Evolutionary conservation across 1,140 invertebrate genomes (phyloP).

Genomic region (fruit fly (Drosophila melanogaster)): DNA sequence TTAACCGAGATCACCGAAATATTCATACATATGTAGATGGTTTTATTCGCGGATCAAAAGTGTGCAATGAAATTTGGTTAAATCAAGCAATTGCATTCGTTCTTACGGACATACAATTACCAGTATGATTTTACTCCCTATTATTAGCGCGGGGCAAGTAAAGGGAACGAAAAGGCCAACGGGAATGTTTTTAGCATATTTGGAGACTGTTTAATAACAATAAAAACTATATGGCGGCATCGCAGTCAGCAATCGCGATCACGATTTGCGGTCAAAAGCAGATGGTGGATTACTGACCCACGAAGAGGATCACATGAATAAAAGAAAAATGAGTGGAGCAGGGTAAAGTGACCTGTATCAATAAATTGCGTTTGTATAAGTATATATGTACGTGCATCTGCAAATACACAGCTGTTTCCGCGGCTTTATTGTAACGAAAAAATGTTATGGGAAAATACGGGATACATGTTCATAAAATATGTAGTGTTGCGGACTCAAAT

Average conservation of each 20-base stretch:
- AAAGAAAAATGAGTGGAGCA: slow-evolving; percentile 33
- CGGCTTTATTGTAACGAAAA: not conserved
- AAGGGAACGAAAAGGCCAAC: not conserved
- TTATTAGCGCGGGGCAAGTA: too few species aligned
- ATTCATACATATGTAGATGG: too few species aligned
- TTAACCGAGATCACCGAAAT: too few species aligned
- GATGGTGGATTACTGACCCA: slow-evolving; percentile 42
- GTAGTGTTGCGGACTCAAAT: too few species aligned
- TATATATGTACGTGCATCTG: not conserved
- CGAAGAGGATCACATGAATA: slow-evolving; percentile 1
- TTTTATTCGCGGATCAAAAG: too few species aligned
- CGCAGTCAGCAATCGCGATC: slow-evolving; percentile 30
- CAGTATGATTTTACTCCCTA: not conserved
- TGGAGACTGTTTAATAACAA: slow-evolving; percentile 16
- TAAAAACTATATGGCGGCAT: not conserved
- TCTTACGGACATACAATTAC: too few species aligned
- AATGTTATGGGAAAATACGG: not conserved
- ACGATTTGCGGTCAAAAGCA: slow-evolving; percentile 48
- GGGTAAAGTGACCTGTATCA: not conserved
- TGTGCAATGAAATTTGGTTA: too few species aligned
- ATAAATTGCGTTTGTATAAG: not conserved
- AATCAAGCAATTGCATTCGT: too few species aligned
- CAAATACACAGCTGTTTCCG: slow-evolving; percentile 32
- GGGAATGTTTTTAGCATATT: slow-evolving; percentile 29
- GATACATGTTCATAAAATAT: not conserved